Evolutionary conservation across 2,113 vertebrate species (phyloP).

Genomic region (Megalops atlanticus): DNA sequence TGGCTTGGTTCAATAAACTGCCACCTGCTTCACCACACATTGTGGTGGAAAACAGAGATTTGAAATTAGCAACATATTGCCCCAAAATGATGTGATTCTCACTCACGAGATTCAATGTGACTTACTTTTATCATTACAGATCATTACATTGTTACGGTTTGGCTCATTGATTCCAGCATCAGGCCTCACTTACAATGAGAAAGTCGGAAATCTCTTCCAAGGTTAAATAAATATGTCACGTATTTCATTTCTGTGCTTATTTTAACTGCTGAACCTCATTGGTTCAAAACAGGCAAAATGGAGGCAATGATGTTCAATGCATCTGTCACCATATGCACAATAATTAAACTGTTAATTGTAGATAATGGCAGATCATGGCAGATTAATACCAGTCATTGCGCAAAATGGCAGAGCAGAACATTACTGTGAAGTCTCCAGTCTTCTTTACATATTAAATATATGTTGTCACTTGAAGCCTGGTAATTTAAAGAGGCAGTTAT

Average conservation of each 20-base stretch:
- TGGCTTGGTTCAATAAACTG: background rate
- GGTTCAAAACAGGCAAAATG: conserved; percentile 13
- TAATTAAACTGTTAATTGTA: conserved; percentile 35
- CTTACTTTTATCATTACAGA: too few relatives aligned
- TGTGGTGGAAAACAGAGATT: background rate
- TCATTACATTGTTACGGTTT: too few relatives aligned
- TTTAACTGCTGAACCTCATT: background rate
- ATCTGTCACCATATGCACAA: conserved; percentile 23
- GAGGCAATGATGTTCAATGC: conserved; percentile 20
- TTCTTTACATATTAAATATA: conserved; percentile 29
- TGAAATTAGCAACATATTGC: too few relatives aligned
- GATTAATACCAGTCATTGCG: conserved; percentile 25
- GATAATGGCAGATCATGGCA: conserved; percentile 23
- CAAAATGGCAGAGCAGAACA: conserved; percentile 15
- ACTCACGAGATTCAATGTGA: too few relatives aligned
- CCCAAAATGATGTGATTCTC: too few relatives aligned
- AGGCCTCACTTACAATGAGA: background rate
- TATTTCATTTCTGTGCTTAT: conserved; percentile 36
- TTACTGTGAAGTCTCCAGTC: conserved; percentile 19
- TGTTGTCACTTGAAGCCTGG: conserved; percentile 29
- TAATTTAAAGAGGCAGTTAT: conserved; percentile 33
- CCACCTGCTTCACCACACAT: background rate
- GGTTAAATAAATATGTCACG: background rate
- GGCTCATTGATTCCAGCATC: too few relatives aligned
- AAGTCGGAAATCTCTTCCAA: background rate